A percentile compares a stretch with the other conserved stretches of the same genome.
Conservation (phyloP, 2,888 invertebrate genomes). For the Campoletis raptor region DNA sequence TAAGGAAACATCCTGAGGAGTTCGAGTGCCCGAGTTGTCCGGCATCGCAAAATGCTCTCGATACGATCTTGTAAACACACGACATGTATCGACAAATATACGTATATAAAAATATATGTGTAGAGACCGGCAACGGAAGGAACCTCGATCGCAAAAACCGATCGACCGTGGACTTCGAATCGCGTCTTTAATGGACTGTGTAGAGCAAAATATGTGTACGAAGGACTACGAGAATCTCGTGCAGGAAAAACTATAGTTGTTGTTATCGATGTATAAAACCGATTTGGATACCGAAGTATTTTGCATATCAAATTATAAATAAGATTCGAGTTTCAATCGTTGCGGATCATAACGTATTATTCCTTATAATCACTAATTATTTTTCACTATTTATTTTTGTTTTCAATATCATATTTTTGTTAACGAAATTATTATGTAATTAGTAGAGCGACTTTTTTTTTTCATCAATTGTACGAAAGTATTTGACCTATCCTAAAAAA, state of each 20-base stretch:
- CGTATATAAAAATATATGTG: slow-evolving; percentile 7
- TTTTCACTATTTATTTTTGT: too few relatives aligned
- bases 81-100: background rate
- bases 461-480: background rate
- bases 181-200: slow-evolving; percentile 60
- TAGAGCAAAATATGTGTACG: background rate
- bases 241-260: slow-evolving; percentile 21
- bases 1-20: slow-evolving; percentile 49
- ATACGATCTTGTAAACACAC: background rate
- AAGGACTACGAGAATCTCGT: background rate
- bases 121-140: slow-evolving; percentile 58
- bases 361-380: too few relatives aligned
- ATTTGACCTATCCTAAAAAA: background rate
- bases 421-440: too few relatives aligned
- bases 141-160: slow-evolving; percentile 64
- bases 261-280: background rate
- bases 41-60: slow-evolving; percentile 46
- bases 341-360: background rate
- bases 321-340: background rate
- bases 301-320: background rate
- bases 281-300: background rate
- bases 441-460: background rate
- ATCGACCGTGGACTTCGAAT: slow-evolving; percentile 66
- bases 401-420: too few relatives aligned
- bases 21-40: slow-evolving; percentile 43